Evolutionary conservation across 1,140 invertebrate genomes (phyloP).

Genomic region (Sitophilus oryzae): DNA sequence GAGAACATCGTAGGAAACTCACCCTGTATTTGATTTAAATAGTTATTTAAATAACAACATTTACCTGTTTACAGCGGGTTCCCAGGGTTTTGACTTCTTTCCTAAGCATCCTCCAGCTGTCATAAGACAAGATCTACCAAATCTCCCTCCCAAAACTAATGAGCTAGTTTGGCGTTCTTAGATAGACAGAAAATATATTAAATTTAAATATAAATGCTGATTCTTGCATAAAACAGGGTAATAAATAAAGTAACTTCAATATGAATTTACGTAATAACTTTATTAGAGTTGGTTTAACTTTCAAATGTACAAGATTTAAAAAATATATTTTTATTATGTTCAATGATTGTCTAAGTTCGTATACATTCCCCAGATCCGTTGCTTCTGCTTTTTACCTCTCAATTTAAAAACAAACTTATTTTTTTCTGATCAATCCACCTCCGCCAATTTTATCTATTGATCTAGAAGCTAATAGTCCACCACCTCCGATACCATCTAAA

Average conservation of each 20-base stretch:
- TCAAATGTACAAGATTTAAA: not conserved
- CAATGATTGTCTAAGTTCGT: too few species aligned
- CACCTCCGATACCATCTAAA: slow-evolving; percentile 20
- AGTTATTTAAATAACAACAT: too few species aligned
- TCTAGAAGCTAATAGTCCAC: slow-evolving; percentile 14
- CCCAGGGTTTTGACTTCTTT: slow-evolving; percentile 22
- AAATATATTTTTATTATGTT: too few species aligned
- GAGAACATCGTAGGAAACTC: too few species aligned
- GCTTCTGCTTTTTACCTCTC: too few species aligned
- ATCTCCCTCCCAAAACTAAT: slow-evolving; percentile 26
- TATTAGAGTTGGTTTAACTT: too few species aligned
- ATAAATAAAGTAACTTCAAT: slow-evolving; percentile 1
- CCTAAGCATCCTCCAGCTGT: slow-evolving; percentile 24
- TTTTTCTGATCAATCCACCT: slow-evolving; percentile 1
- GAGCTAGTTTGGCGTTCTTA: slow-evolving; percentile 25
- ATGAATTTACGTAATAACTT: not conserved
- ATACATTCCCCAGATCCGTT: too few species aligned
- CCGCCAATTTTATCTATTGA: slow-evolving; percentile 6
- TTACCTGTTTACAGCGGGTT: slow-evolving; percentile 9
- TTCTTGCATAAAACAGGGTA: not conserved
- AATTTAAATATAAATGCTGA: too few species aligned
- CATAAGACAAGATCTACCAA: slow-evolving; percentile 25
- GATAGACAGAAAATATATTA: not conserved
- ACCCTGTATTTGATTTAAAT: too few species aligned
- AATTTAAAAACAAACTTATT: not conserved